These are phyloP conservation scores for Sterna hirundo DNA, from an alignment of 2,113 vertebrate species.

Conservation along the genomic window DNA sequence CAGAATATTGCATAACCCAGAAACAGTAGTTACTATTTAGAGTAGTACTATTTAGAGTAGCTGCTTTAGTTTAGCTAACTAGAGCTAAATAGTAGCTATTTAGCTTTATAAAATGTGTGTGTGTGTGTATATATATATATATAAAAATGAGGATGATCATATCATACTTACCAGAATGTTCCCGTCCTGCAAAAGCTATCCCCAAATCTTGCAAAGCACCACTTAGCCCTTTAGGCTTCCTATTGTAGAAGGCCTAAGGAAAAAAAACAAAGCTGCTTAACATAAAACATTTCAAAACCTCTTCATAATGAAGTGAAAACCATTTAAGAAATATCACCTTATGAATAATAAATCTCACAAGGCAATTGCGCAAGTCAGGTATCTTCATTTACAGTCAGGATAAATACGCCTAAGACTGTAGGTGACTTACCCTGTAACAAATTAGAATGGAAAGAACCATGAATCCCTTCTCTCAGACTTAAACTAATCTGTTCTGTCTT, in stretches of 20 bases:
- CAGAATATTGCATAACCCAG: background rate
- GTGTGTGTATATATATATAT: too few relatives aligned
- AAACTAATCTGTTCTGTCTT: background rate
- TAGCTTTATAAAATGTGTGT: background rate
- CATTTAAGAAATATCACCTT: background rate
- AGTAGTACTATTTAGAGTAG: background rate
- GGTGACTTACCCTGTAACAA: background rate
- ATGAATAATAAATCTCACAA: background rate
- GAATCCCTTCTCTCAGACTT: background rate
- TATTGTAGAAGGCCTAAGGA: slow-evolving; percentile 86
- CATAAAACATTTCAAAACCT: background rate
- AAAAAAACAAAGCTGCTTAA: background rate
- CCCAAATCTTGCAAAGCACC: slow-evolving; percentile 93
- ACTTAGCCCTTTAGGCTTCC: slow-evolving; percentile 91
- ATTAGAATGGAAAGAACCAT: background rate
- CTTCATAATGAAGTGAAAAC: background rate
- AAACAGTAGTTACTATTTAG: background rate
- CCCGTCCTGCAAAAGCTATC: slow-evolving; percentile 88
- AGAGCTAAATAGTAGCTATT: background rate
- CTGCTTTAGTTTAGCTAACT: background rate
- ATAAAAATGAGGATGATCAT: background rate
- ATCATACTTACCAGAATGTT: slow-evolving; percentile 87
- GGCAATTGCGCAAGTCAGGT: background rate
- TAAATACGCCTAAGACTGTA: background rate
- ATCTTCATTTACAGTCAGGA: background rate